These are phyloP conservation scores for Agrenia bidenticulata DNA, from an alignment of 2,888 invertebrate genomes.

Conservation along the genomic window DNA sequence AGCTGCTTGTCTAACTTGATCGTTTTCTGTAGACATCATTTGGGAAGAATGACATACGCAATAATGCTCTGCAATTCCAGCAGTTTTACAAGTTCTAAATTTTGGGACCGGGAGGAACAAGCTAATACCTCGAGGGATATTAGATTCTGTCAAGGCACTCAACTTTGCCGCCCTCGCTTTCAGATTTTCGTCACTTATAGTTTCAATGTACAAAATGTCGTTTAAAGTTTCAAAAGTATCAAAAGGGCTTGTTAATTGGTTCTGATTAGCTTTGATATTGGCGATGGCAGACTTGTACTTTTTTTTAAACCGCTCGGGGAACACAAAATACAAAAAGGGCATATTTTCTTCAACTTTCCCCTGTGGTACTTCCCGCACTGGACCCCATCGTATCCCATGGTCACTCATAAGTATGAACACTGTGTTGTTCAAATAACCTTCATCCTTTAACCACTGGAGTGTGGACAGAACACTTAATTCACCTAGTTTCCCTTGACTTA, in stretches of 20 bases:
- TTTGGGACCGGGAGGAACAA: constrained; percentile 72
- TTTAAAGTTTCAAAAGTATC: constrained; percentile 47
- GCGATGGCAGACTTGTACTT: constrained; percentile 60
- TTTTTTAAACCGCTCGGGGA: constrained; percentile 71
- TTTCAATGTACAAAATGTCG: constrained; percentile 34
- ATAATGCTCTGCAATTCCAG: constrained; percentile 80
- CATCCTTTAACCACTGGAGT: constrained; percentile 61
- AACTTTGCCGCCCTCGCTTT: not conserved
- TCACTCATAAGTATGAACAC: constrained; percentile 76
- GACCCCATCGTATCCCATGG: constrained; percentile 86
- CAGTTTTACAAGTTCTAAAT: constrained; percentile 72
- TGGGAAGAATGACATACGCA: constrained; percentile 78
- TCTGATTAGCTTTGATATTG: constrained; percentile 34
- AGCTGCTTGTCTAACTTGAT: constrained; percentile 64
- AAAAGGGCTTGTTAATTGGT: constrained; percentile 37
- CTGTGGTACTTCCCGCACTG: constrained; percentile 77
- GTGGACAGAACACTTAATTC: constrained; percentile 67
- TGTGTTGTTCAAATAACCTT: constrained; percentile 66
- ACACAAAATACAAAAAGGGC: constrained; percentile 72
- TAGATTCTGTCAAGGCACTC: not conserved
- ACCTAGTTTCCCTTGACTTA: constrained; percentile 74
- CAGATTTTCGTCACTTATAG: constrained; percentile 8
- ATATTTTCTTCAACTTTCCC: constrained; percentile 77
- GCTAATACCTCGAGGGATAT: constrained; percentile 65
- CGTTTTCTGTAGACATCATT: constrained; percentile 61